These are phyloP conservation scores for Merodon equestris DNA, from an alignment of 2,888 invertebrate species.

Conservation along the genomic window DNA sequence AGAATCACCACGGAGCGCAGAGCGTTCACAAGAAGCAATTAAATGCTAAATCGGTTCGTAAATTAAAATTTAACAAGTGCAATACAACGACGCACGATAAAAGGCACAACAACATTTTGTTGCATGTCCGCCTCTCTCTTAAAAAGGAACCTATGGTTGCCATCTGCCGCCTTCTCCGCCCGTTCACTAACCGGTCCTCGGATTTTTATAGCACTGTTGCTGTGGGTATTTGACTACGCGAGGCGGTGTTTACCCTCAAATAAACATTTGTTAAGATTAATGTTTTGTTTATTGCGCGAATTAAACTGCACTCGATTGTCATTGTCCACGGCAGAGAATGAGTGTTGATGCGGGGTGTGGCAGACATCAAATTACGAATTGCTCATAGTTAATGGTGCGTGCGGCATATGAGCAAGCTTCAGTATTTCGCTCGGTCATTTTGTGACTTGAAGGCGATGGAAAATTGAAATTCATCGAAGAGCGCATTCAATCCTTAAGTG, in stretches of 20 bases:
- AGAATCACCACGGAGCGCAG: constrained; percentile 54
- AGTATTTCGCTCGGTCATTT: constrained; percentile 27
- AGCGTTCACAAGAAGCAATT: constrained; percentile 66
- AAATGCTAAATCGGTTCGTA: constrained; percentile 69
- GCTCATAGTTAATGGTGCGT: too few relatives aligned
- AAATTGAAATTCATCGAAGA: constrained; percentile 62
- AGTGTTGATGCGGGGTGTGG: constrained; percentile 46
- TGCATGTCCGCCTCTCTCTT: constrained; percentile 64
- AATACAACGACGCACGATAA: constrained; percentile 68
- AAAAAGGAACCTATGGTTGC: constrained; percentile 23
- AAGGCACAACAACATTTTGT: constrained; percentile 67
- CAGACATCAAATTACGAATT: too few relatives aligned
- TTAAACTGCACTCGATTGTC: constrained; percentile 67
- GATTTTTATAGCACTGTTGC: constrained; percentile 60
- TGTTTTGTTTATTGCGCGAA: constrained; percentile 69
- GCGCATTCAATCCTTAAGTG: constrained; percentile 63
- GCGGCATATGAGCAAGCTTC: constrained; percentile 13
- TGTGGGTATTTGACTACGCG: constrained; percentile 49
- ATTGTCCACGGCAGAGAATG: constrained; percentile 51
- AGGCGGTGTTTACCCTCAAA: constrained; percentile 68
- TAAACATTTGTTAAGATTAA: constrained; percentile 69
- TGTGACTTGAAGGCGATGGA: constrained; percentile 32
- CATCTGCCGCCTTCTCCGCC: background rate
- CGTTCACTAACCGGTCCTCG: constrained; percentile 16
- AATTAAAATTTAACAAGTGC: constrained; percentile 69